Evolutionary conservation across 92 coral and sea anemone genomes (phyloP), one percentile per base, ranked within the genome.

Genomic region (Metridium senile): DNA sequence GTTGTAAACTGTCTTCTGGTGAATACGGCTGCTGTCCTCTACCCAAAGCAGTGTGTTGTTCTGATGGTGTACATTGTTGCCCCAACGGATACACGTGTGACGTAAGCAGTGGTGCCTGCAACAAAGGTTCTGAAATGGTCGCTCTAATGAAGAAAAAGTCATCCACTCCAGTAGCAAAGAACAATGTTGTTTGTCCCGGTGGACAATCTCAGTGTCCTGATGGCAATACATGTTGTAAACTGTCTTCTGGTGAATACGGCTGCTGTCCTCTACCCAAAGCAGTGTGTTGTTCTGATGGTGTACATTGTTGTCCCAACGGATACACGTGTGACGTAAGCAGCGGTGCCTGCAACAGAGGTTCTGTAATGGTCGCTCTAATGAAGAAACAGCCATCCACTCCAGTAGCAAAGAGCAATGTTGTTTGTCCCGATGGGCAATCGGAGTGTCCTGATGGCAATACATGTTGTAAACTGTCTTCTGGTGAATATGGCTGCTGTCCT

Each of bases 121-220:
- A 39, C 49, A 39, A 39, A 39, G 49, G 49, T 39, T 6, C 49
- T 39, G 49, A 39, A 6, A 39, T 4, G 49, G 13, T 39, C 13
- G 49, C 49, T 13, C 6, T 39, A 13, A 39, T 39, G 49, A 39
- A 39, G 49, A 39, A 39, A 13, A 39, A 39, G 13, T 6, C 49
- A 4, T 39, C 49, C 49, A 39, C 49, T n/a, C n/a, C n/a, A n/a
- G n/a, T n/a, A n/a, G n/a, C n/a, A 39, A 39, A 39, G 49, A 4
- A 4, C 35, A 67, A 45, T 19, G 69, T 53, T 26, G 71, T 76
- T 33, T 67, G 80, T 26, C 72, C 76, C 0, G 49, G 13, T 59
- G 54, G 70, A 33, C 27, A 53, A 46, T 39, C 49, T 39, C 8
- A 39, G 49, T 39, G 49, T 39, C 49, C 49, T 4, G 49, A 39